A percentile compares a stretch with the other conserved stretches of the same genome.
phyloP scores from a whole-genome alignment of 2,113 vertebrate genomes.

The Gallinago paraguaiae region DNA sequence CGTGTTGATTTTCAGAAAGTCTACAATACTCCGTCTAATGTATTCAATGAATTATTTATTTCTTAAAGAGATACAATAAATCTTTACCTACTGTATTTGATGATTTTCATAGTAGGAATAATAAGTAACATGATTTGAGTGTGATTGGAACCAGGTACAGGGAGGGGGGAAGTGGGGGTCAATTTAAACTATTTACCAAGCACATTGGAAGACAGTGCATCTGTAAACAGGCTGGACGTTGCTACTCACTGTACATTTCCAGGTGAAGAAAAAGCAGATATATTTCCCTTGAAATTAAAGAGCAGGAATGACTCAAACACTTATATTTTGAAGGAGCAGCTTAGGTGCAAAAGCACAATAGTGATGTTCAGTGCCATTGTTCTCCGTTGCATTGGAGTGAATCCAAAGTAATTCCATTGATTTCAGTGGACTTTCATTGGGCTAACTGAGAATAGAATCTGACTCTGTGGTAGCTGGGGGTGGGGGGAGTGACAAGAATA shows the following conservation, averaged over 20 bases:
- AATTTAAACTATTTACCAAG: conserved; percentile 41
- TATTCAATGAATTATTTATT: conserved; percentile 75
- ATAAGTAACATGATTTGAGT: conserved; percentile 68
- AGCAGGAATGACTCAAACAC: neutral
- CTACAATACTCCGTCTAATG: conserved; percentile 67
- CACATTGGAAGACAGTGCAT: neutral
- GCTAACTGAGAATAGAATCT: conserved; percentile 49
- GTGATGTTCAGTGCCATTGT: conserved; percentile 11
- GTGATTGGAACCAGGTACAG: conserved; percentile 51
- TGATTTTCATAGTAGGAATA: conserved; percentile 74
- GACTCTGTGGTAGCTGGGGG: conserved; percentile 14
- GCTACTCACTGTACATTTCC: neutral
- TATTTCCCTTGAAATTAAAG: neutral
- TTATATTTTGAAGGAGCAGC: neutral
- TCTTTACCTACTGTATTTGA: conserved; percentile 68
- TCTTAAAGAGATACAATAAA: conserved; percentile 73
- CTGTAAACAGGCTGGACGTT: conserved; percentile 3
- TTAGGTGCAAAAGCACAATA: conserved; percentile 30
- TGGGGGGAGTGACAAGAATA: conserved; percentile 19
- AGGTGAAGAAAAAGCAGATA: neutral
- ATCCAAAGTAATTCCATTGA: conserved; percentile 48
- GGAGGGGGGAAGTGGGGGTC: conserved; percentile 20
- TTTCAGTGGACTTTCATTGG: conserved; percentile 46
- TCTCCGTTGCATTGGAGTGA: neutral
- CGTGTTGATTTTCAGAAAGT: conserved; percentile 67